Conservation (phyloP, 2,113 vertebrate genomes). For the cattle (Bos taurus) region ARS-UCD2.0 NC_037346.1:1113001-1113500, state of each 20-base stretch:
- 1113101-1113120: not conserved
- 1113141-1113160: not conserved
- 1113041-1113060: not conserved
- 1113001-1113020: not conserved
- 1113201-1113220: not conserved
- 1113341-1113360: not conserved
- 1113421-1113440: not conserved
- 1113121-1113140: not conserved
- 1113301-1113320: not conserved
- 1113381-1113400: not conserved
- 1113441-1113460: not conserved
- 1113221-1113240: not conserved
- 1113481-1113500: not conserved
- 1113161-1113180: not conserved
- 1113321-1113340: not conserved
- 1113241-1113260: not conserved
- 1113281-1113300: not conserved
- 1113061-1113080: not conserved
- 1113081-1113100: not conserved
- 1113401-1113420: not conserved
- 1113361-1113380: not conserved
- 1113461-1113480: not conserved
- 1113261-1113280: not conserved
- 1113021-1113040: not conserved
- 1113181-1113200: not conserved